phyloP scores from a whole-genome alignment of 2,888 invertebrate species.

The Clepsis dumicolana region DNA sequence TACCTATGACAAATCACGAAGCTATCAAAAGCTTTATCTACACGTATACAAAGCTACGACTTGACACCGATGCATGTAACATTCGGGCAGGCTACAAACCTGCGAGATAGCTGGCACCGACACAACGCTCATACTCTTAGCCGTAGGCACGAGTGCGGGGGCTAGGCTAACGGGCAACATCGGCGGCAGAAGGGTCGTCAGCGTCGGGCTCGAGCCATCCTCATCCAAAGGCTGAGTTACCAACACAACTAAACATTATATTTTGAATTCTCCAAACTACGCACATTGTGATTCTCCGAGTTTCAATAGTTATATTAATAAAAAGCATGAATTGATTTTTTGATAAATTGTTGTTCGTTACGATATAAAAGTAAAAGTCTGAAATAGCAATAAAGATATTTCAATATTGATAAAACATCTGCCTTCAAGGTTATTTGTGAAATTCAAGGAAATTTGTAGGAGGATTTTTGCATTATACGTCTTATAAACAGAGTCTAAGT shows the following conservation, averaged over 20 bases:
- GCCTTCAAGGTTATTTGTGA: no score
- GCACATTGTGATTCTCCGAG: background rate
- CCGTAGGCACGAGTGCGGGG: constrained; percentile 54
- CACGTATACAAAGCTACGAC: constrained; percentile 24
- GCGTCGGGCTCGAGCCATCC: constrained; percentile 61
- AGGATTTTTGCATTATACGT: no score
- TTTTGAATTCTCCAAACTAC: background rate
- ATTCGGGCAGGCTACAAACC: constrained; percentile 57
- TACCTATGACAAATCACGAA: constrained; percentile 11
- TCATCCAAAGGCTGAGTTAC: constrained; percentile 58
- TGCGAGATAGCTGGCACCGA: constrained; percentile 57
- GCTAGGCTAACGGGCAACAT: constrained; percentile 59
- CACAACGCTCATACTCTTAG: constrained; percentile 60
- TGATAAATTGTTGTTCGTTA: no score
- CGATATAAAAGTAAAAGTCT: no score
- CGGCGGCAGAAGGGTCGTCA: constrained; percentile 70
- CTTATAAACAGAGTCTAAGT: no score
- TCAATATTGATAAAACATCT: no score
- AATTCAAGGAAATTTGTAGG: no score
- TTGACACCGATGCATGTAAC: constrained; percentile 38
- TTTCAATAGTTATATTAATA: background rate
- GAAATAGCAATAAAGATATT: no score
- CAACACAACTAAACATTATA: constrained; percentile 30
- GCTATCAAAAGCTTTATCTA: constrained; percentile 15
- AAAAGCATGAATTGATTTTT: background rate